Evolutionary conservation across 1,140 invertebrate genomes (phyloP).

Genomic region (fruit fly (Drosophila melanogaster)): Release_6_plus_ISO1_MT NT_033777.3:22656001-22656500

Average conservation of each 20-base stretch:
- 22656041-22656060: conserved; percentile 18
- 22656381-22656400: conserved; percentile 18
- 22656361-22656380: conserved; percentile 33
- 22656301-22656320: conserved; percentile 71
- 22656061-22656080: conserved; percentile 40
- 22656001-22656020: not conserved
- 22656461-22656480: not conserved
- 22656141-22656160: conserved; percentile 23
- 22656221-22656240: conserved; percentile 42
- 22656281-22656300: conserved; percentile 72
- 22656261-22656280: conserved; percentile 32
- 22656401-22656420: conserved; percentile 14
- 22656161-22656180: not conserved
- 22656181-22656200: not conserved
- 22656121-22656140: conserved; percentile 75
- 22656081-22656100: conserved; percentile 39
- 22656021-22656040: conserved; percentile 21
- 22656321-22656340: conserved; percentile 28
- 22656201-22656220: conserved; percentile 41
- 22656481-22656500: not conserved
- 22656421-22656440: not conserved
- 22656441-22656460: not conserved
- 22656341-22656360: conserved; percentile 63
- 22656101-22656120: conserved; percentile 62
- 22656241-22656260: conserved; percentile 4